Base-by-base conservation (phyloP, 1,140 invertebrate species). In the Apis florea region DNA sequence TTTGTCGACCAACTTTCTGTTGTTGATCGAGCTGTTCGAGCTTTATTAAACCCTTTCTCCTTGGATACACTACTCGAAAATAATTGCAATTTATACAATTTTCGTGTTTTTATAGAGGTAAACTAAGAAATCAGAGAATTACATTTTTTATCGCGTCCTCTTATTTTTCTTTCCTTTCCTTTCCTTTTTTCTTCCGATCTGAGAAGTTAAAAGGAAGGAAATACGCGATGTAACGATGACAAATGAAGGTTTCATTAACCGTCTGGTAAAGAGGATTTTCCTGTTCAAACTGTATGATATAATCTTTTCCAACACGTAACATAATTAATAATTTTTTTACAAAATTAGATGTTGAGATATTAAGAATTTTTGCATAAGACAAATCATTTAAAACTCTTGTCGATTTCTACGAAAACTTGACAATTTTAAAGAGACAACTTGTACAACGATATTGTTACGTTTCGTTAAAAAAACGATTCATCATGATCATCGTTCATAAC, bases 1-100 rank as follows among this genome's bases (percentile, higher is more conserved):
- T 75, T 53, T 64, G 73, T 21, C 59, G 49, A 12, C n/a, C 13
- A 19, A 53, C 19, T 75, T 73, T 53, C 73, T n/a, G 19, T 64
- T 40, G 59, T 24, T 59, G 73, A 64, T 53, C 53, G 49, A 53
- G 49, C 64, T 74, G 64, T 64, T 64, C 47, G 15, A 9, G 2
- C 13, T 26, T 13, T 26, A 53, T 6, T 19, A 6, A 49, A 53
- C 21, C 49, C 19, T 64, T 40, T 26, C 19, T 21, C 13, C 2
- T 21, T 64, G 0, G 4, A 4, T n/a, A 31, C 31, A 21, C 47
- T 53, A 64, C 10, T 51, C 59, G 59, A 1, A 51, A 53, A 3
- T 21, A 49, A 17, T 8, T 21, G 26, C 8, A 13, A 12, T 64
- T 64, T 26, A 0, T n/a, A 53, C 15, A 31, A n/a, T 75, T 61